A percentile compares a stretch with the other conserved stretches of the same genome.
These are phyloP conservation scores for Colletes collaris DNA, from an alignment of 2,888 invertebrate species.

Conservation along the genomic window DNA sequence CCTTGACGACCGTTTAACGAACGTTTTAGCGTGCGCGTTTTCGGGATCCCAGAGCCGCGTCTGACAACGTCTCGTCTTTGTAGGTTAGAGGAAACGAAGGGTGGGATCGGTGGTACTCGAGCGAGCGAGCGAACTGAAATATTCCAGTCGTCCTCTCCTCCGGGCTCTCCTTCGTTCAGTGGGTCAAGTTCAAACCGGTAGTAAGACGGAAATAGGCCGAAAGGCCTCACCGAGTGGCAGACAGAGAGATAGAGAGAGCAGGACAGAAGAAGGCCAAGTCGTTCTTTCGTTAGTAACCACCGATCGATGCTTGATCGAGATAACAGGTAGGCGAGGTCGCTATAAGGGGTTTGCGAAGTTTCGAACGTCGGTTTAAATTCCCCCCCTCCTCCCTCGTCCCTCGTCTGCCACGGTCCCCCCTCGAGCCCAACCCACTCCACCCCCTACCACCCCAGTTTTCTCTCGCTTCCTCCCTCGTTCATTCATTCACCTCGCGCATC, in stretches of 20 bases:
- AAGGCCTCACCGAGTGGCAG: slow-evolving; percentile 30
- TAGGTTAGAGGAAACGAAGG: slow-evolving; percentile 51
- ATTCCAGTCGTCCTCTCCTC: slow-evolving; percentile 68
- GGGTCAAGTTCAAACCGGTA: slow-evolving; percentile 78
- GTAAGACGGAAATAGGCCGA: slow-evolving; percentile 43
- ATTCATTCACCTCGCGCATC: slow-evolving; percentile 45
- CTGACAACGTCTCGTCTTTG: background rate
- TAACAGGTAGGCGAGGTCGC: slow-evolving; percentile 72
- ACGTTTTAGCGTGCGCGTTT: no score
- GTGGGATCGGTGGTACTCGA: slow-evolving; percentile 73
- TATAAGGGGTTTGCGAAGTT: slow-evolving; percentile 66
- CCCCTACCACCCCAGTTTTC: slow-evolving; percentile 4
- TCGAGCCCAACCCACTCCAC: background rate
- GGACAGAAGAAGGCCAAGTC: slow-evolving; percentile 66
- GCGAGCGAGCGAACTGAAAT: slow-evolving; percentile 71
- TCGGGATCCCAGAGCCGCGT: background rate
- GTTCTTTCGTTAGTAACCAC: slow-evolving; percentile 75
- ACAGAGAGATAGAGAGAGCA: slow-evolving; percentile 38
- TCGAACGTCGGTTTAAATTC: slow-evolving; percentile 68
- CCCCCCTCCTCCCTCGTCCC: slow-evolving; percentile 28
- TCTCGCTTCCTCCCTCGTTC: slow-evolving; percentile 30
- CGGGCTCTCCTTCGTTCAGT: slow-evolving; percentile 61
- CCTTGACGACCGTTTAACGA: no score
- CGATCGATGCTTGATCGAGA: slow-evolving; percentile 77
- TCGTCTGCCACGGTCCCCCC: background rate